Base-by-base conservation (phyloP, 2,888 invertebrate species). In the Cerceris rybyensis region DNA sequence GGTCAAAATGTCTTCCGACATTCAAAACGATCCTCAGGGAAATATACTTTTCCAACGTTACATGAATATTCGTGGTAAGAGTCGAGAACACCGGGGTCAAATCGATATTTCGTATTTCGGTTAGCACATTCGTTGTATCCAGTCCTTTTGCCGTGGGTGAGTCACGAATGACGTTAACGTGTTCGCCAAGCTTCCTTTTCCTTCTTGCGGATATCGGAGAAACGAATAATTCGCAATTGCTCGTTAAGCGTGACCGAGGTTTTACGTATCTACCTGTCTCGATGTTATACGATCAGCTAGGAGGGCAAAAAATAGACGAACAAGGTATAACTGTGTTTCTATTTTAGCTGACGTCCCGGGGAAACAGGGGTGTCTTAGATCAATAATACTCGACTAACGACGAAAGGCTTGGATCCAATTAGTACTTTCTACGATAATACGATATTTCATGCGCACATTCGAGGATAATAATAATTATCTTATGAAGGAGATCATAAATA, bases 141-240 rank as follows among this genome's bases (percentile, higher is more conserved):
- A 6, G 59, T 61, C 50, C 49, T 63, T 63, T n/a, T 49, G 49
- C n/a, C 46, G 54, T 41, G 28, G 28, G 39, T n/a, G 41, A 59
- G 16, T 66, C 60, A 49, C 65, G 58, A 63, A 69, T 69, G 61
- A 39, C 61, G 60, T 79, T 72, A 77, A 68, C 69, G 59, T 49
- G 72, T 69, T 52, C 8, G 28, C 28, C 28, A 28, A 28, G 28
- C 28, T 28, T 28, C 28, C 28, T 28, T 28, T 28, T 4, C 28
- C 4, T 4, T 4, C 4, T 28, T 1, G 2, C 2, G 28, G 4
- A 28, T 28, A 28, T 28, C 28, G 28, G 28, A 28, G 2, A 28
- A 28, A 28, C 28, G 28, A 28, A 28, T 28, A 28, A 28, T 28
- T 28, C 28, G 28, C 28, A 28, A 28, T 28, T 28, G 28, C 4